Conservation (phyloP, 2,113 vertebrate species). For the Peromyscus californicus region DNA sequence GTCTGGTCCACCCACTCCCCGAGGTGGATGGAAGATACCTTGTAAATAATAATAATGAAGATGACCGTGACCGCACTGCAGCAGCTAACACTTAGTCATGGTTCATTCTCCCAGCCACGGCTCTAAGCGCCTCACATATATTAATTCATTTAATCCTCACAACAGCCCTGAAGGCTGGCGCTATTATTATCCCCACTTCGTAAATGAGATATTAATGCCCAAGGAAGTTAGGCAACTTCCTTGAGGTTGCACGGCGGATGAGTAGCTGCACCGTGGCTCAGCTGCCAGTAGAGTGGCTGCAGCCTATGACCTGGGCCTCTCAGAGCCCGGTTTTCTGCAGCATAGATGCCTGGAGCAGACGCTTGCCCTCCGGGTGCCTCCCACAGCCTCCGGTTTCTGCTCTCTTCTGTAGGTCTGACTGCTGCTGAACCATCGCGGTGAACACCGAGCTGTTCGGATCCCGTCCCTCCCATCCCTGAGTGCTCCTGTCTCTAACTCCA, state of each 20-base stretch:
- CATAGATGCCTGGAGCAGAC: too few species aligned
- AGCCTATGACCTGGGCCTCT: neutral
- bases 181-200: slow-evolving; percentile 7
- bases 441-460: neutral
- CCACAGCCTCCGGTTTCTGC: neutral
- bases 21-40: slow-evolving; percentile 13
- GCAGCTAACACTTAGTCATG: neutral
- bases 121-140: neutral
- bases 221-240: slow-evolving; percentile 40
- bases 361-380: neutral
- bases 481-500: neutral
- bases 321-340: neutral
- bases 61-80: neutral
- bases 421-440: neutral
- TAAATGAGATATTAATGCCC: slow-evolving; percentile 44
- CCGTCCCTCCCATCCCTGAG: neutral
- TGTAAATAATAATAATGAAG: slow-evolving; percentile 44
- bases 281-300: neutral
- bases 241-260: neutral
- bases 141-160: slow-evolving; percentile 40
- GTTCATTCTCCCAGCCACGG: neutral
- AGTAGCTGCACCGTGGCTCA: neutral
- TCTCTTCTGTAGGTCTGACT: neutral
- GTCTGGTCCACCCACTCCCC: slow-evolving; percentile 23
- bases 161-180: neutral